Evolutionary conservation across 2,888 invertebrate species (phyloP), one percentile per base, ranked within the genome.

Genomic region (Brachylomia viminalis): DNA sequence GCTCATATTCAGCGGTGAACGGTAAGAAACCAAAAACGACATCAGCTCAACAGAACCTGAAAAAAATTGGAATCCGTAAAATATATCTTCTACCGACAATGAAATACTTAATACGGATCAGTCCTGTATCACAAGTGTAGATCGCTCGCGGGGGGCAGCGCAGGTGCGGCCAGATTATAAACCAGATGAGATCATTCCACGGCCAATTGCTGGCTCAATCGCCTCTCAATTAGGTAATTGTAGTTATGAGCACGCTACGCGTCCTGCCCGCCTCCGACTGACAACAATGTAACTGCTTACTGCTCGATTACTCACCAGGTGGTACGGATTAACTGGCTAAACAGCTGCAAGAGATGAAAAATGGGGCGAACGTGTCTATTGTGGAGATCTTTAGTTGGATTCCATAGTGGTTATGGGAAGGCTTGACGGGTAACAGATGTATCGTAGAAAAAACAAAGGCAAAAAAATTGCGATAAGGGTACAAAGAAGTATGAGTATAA

Each of bases 161-260:
- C 90, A 92, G 90, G 89, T 90, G 91, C 85, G 83, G 84, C 79
- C 84, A 86, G 89, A 89, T 91, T 89, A 91, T 89, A 91, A 88
- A 86, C 85, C 86, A 86, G 88, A 93, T 94, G 93, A 94, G 92
- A 92, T 93, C 94, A 94, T 91, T 91, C 90, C 88, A 88, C 88
- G 84, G 90, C 84, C 92, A 92, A 92, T 92, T 92, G 91, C 88
- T 81, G 80, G 87, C 91, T 91, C 90, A 91, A 93, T 91, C 92
- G 90, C 89, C 85, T 87, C 91, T 91, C 89, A 90, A 94, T 93
- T 92, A 89, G 91, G 90, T 93, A 93, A 94, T 93, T 93, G 93
- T 89, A 85, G 83, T 81, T 87, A 85, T 88, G 80, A 85, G 84
- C 91, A 90, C 83, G 85, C 77, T 79, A 88, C 83, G 84, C 88